Conservation (phyloP, 92 coral and sea anemone genomes). For the Zoanthus sociatus region DNA sequence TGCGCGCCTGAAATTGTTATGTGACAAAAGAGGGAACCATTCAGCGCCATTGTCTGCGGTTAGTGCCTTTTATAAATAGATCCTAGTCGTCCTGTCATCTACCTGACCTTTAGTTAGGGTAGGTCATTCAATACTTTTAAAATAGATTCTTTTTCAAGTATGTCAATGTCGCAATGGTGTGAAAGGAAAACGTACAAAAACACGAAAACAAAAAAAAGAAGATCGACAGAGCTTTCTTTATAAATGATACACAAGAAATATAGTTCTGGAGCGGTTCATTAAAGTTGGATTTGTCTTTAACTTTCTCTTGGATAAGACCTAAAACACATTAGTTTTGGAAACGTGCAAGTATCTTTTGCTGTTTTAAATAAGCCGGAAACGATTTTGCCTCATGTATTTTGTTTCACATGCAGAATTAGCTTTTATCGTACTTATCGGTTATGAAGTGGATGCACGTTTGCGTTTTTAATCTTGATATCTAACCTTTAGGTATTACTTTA, state of each 20-base stretch:
- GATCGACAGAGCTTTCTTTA: neutral
- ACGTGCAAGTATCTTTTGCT: constrained; percentile 40
- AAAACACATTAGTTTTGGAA: constrained; percentile 29
- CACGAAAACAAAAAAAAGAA: constrained; percentile 32
- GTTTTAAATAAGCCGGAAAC: constrained; percentile 44
- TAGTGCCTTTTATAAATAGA: constrained; percentile 37
- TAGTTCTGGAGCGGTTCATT: neutral
- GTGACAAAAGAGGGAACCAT: constrained; percentile 23
- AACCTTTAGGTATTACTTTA: too few species aligned
- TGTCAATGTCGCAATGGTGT: constrained; percentile 26
- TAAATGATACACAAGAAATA: neutral
- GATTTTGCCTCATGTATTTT: constrained; percentile 20
- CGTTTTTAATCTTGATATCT: too few species aligned
- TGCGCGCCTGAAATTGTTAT: neutral
- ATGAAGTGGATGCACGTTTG: too few species aligned
- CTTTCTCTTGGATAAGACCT: neutral
- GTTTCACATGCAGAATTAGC: constrained; percentile 27
- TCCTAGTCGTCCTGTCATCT: constrained; percentile 2
- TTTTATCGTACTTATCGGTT: constrained; percentile 20
- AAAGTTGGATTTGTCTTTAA: neutral
- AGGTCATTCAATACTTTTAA: constrained; percentile 12
- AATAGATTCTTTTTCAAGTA: constrained; percentile 33
- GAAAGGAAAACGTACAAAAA: constrained; percentile 33
- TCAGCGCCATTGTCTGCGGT: constrained; percentile 14
- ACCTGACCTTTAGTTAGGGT: constrained; percentile 30